Conservation (phyloP, 2,113 vertebrate genomes). For the Labeo rohita region DNA sequence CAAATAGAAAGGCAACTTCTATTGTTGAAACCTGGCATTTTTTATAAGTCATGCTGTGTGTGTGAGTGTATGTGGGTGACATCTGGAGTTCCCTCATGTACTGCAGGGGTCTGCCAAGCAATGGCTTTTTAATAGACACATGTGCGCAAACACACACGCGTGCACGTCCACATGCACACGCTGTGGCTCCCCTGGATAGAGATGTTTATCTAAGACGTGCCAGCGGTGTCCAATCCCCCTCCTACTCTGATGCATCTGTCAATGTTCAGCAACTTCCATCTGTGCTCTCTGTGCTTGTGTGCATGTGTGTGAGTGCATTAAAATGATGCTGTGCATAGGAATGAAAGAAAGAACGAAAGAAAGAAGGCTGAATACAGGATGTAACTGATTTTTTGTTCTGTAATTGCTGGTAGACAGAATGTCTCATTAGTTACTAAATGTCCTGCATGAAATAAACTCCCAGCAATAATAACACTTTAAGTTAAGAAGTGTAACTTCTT, state of each 20-base stretch:
- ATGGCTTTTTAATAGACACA: conserved; percentile 62
- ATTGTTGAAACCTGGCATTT: neutral
- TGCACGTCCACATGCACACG: conserved; percentile 37
- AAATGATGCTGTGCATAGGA: conserved; percentile 41
- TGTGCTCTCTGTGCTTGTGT: conserved; percentile 61
- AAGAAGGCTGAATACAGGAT: neutral
- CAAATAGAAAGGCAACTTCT: neutral
- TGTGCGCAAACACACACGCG: conserved; percentile 43
- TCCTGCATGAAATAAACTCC: neutral
- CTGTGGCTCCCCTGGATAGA: conserved; percentile 66
- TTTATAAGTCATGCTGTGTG: neutral
- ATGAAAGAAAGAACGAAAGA: conserved; percentile 10
- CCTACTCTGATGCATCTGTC: conserved; percentile 67
- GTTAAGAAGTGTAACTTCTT: neutral
- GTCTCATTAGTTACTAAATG: conserved; percentile 4
- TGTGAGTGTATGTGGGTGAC: conserved; percentile 34
- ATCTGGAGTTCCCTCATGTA: conserved; percentile 73
- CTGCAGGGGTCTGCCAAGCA: conserved; percentile 51
- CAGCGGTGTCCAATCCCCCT: conserved; percentile 67
- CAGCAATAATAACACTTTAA: neutral
- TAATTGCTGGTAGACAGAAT: neutral
- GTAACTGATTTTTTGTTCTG: conserved; percentile 6
- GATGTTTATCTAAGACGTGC: conserved; percentile 61
- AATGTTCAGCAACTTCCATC: conserved; percentile 55
- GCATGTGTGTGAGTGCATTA: conserved; percentile 64